phyloP scores from a whole-genome alignment of 2,113 vertebrate genomes.

The Psilopsiagon aymara region DNA sequence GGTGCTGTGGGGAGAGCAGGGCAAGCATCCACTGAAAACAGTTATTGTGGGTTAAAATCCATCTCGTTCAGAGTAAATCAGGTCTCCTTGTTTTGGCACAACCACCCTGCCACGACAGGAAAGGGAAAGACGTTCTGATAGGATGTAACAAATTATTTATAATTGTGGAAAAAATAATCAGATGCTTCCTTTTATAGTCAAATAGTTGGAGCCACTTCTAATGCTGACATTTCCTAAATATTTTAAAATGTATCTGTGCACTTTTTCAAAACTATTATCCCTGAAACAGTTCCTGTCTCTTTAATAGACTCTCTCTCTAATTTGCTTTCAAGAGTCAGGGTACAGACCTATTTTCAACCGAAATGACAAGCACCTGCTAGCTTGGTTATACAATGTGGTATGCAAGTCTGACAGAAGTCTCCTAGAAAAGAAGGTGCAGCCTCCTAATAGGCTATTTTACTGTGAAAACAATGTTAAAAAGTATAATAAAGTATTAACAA shows the following conservation, averaged over 20 bases:
- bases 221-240: conserved; percentile 55
- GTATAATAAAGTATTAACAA: conserved; percentile 71
- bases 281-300: conserved; percentile 41
- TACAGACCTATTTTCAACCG: conserved; percentile 21
- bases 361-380: background rate
- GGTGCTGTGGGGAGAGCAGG: background rate
- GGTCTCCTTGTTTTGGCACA: conserved; percentile 62
- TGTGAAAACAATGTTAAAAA: conserved; percentile 57
- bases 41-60: background rate
- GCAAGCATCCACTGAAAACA: background rate
- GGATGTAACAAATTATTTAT: conserved; percentile 61
- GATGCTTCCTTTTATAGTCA: conserved; percentile 55
- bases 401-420: conserved; percentile 31
- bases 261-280: conserved; percentile 60
- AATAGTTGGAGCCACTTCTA: conserved; percentile 18
- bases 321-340: conserved; percentile 63
- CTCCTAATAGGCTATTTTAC: conserved; percentile 32
- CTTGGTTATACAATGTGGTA: background rate
- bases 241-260: conserved; percentile 65
- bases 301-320: conserved; percentile 52
- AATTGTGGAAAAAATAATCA: background rate
- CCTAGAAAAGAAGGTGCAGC: conserved; percentile 20
- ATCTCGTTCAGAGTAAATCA: background rate
- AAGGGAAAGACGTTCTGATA: conserved; percentile 55
- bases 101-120: conserved; percentile 17